Evolutionary conservation across 2,888 invertebrate genomes (phyloP).

Genomic region (Megaustenia siamemsis): DNA sequence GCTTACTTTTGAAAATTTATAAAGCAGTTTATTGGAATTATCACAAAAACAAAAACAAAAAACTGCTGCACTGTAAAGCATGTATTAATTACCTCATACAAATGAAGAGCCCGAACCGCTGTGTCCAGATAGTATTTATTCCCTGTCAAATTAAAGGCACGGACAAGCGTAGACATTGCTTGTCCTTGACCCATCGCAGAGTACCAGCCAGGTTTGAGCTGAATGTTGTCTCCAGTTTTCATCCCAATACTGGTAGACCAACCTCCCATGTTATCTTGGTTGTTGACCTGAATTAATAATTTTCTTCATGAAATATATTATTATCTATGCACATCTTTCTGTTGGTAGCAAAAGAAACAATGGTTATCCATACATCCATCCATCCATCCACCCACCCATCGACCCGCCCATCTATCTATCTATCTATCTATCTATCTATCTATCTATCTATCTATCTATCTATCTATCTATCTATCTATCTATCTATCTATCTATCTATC

Average conservation of each 20-base stretch:
- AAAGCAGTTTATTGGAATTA: no score
- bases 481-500: not conserved
- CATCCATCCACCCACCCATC: no score
- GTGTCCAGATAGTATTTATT: constrained; percentile 87
- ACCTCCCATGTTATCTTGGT: constrained; percentile 42
- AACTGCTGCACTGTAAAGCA: no score
- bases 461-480: not conserved
- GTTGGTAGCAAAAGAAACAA: no score
- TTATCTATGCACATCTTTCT: no score
- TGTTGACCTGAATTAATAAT: constrained; percentile 12
- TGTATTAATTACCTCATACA: constrained; percentile 82
- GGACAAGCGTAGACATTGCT: constrained; percentile 91
- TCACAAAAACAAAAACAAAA: no score
- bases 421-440: no score
- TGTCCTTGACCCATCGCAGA: constrained; percentile 99
- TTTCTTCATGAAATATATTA: no score
- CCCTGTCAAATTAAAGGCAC: constrained; percentile 90
- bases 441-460: no score
- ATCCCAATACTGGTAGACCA: constrained; percentile 79
- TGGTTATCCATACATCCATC: no score
- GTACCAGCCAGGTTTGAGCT: constrained; percentile 91
- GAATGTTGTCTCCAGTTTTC: constrained; percentile 68
- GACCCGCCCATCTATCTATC: no score
- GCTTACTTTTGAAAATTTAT: no score
- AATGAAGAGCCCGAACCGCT: constrained; percentile 89